A percentile compares a stretch with the other conserved stretches of the same genome.
Evolutionary conservation across 35 echinoderm and acorn worm genomes (phyloP).

Genomic region (Eucidaris tribuloides): DNA sequence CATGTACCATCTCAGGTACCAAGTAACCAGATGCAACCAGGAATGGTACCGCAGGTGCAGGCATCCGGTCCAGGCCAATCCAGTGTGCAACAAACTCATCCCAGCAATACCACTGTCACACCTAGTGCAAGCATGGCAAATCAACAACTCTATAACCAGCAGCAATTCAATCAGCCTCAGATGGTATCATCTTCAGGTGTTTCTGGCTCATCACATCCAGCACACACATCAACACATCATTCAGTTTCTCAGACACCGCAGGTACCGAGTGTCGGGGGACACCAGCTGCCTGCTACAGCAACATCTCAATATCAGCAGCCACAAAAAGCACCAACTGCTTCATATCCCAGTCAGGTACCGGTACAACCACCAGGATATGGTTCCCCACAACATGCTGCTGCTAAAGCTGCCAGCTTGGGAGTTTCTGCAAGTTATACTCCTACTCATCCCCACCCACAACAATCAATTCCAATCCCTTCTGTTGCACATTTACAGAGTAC

Average conservation of each 20-base stretch:
- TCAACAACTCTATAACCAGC: neutral
- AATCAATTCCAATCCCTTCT: too few species aligned
- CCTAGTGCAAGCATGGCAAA: neutral
- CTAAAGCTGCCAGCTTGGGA: conserved; percentile 16
- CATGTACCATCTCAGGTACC: neutral
- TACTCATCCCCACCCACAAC: neutral
- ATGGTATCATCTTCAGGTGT: neutral
- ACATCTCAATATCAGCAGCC: neutral
- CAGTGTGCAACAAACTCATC: neutral
- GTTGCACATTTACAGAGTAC: neutral
- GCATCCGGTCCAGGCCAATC: neutral
- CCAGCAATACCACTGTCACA: neutral
- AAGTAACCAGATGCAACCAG: neutral
- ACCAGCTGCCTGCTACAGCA: neutral
- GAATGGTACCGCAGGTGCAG: neutral
- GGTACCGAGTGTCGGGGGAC: neutral
- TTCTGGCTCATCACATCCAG: neutral
- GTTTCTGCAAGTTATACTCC: neutral
- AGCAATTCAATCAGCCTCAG: neutral
- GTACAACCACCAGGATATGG: conserved; percentile 12
- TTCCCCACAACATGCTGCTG: conserved; percentile 2
- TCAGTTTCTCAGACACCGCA: neutral
- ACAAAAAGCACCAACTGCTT: neutral
- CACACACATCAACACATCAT: neutral
- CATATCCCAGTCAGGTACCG: neutral